These are phyloP conservation scores for Adineta ricciae DNA, from an alignment of 2,888 invertebrate species.

Conservation along the genomic window DNA sequence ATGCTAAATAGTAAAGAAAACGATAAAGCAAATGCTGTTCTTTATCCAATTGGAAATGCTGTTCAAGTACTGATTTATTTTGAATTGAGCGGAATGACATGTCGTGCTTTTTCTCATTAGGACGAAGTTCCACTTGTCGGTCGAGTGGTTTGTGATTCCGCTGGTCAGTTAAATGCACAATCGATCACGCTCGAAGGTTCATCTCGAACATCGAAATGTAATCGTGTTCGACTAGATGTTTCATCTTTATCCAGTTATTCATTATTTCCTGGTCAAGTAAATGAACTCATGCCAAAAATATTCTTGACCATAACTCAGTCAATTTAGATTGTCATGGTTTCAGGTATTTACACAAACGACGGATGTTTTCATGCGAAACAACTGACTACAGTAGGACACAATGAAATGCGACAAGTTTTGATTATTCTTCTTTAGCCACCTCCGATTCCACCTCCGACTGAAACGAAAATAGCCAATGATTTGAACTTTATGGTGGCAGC, in stretches of 20 bases:
- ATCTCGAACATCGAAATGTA: constrained; percentile 45
- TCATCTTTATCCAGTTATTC: constrained; percentile 57
- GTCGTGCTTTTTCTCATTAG: constrained; percentile 40
- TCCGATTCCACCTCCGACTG: background rate
- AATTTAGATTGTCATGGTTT: background rate
- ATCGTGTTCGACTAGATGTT: constrained; percentile 52
- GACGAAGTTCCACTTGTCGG: constrained; percentile 58
- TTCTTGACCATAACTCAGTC: background rate
- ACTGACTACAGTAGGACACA: background rate
- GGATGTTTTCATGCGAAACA: constrained; percentile 11
- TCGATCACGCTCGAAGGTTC: constrained; percentile 64
- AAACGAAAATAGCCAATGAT: background rate
- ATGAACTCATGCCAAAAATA: background rate
- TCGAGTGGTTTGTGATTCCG: constrained; percentile 65
- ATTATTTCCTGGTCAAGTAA: constrained; percentile 65
- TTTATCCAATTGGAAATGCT: constrained; percentile 5
- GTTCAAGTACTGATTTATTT: background rate
- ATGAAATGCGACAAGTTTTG: background rate
- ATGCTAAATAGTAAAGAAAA: background rate
- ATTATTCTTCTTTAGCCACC: background rate
- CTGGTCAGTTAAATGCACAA: constrained; percentile 62
- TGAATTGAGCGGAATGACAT: no score
- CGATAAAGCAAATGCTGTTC: background rate
- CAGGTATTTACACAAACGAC: constrained; percentile 5
- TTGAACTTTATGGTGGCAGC: constrained; percentile 62